Percentiles rank a stretch among this genome's conserved stretches.
These are phyloP conservation scores for Verasper variegatus DNA, from an alignment of 2,113 vertebrate genomes.

Conservation along the genomic window DNA sequence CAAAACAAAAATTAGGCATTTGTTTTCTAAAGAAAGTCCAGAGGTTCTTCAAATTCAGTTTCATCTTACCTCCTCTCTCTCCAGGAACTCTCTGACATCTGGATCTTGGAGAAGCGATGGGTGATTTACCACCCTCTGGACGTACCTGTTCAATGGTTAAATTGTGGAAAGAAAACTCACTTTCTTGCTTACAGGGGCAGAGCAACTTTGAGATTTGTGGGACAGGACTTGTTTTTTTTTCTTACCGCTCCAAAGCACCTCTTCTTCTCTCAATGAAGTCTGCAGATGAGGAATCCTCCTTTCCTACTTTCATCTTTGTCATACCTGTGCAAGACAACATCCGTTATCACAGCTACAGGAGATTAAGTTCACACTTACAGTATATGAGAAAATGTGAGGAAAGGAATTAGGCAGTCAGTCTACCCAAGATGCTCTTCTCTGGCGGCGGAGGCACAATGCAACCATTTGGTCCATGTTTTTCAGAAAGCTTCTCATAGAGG, in stretches of 20 bases:
- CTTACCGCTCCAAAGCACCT: conserved; percentile 93
- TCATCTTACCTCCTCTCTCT: conserved; percentile 91
- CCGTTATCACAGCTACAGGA: neutral
- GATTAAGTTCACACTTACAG: neutral
- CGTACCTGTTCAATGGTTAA: conserved; percentile 85
- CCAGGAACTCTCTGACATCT: conserved; percentile 95
- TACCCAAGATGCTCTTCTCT: conserved; percentile 97
- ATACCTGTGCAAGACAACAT: conserved; percentile 85
- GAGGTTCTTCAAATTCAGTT: too few relatives aligned
- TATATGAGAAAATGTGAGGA: neutral
- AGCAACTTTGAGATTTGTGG: neutral
- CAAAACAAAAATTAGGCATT: neutral
- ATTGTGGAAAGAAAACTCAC: neutral
- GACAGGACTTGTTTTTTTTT: neutral
- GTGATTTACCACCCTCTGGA: conserved; percentile 92
- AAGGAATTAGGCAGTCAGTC: neutral
- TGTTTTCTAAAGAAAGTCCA: too few relatives aligned
- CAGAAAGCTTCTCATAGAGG: conserved; percentile 94
- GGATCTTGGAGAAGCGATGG: conserved; percentile 96
- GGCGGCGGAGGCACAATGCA: conserved; percentile 95
- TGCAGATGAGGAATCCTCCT: conserved; percentile 95
- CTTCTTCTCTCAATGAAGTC: conserved; percentile 96
- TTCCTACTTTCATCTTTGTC: conserved; percentile 99
- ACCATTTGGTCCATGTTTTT: conserved; percentile 93
- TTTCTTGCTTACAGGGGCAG: neutral